These are phyloP conservation scores for Pogonus chalceus DNA, from an alignment of 1,140 invertebrate genomes.

Conservation along the genomic window DNA sequence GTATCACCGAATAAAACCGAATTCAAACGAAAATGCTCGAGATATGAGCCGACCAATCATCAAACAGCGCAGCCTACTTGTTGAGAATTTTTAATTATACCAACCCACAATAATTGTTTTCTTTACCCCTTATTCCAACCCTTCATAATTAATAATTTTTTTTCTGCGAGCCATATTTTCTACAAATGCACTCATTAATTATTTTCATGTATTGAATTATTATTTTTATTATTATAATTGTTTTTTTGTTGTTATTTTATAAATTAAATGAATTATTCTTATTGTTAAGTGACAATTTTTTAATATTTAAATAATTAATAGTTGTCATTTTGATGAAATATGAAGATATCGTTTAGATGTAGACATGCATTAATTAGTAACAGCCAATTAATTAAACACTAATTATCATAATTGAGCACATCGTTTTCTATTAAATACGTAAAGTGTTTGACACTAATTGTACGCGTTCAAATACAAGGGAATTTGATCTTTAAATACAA, in stretches of 20 bases:
- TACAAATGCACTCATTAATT: too few relatives aligned
- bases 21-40: neutral
- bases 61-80: neutral
- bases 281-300: too few relatives aligned
- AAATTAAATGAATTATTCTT: too few relatives aligned
- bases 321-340: too few relatives aligned
- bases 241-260: too few relatives aligned
- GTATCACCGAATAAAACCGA: neutral
- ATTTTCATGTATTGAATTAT: too few relatives aligned
- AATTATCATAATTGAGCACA: slow-evolving; percentile 36
- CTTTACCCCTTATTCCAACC: too few relatives aligned
- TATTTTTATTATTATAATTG: too few relatives aligned
- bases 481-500: slow-evolving; percentile 11
- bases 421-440: slow-evolving; percentile 33
- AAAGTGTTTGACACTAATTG: slow-evolving; percentile 30
- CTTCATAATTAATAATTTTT: too few relatives aligned
- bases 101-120: neutral
- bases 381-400: slow-evolving; percentile 32
- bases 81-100: neutral
- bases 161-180: too few relatives aligned
- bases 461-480: slow-evolving; percentile 15
- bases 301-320: too few relatives aligned
- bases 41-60: neutral
- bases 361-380: slow-evolving; percentile 25
- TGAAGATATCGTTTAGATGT: neutral